phyloP scores from a whole-genome alignment of 2,797 vertebrate genomes.

The Chelonia mydas region DNA sequence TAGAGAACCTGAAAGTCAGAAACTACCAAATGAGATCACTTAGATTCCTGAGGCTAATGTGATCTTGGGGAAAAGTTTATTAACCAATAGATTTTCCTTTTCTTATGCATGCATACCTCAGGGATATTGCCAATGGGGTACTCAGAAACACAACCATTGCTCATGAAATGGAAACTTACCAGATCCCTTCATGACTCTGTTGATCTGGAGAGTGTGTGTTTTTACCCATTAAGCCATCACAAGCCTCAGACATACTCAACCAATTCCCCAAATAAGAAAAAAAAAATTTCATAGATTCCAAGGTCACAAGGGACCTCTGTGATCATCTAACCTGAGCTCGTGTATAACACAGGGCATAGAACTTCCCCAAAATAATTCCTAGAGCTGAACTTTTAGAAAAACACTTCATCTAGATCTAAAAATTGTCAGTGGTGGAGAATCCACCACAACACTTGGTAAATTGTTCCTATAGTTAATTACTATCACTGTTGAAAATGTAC shows the following conservation, averaged over 20 bases:
- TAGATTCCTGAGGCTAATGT: not conserved
- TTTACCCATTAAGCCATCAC: not conserved
- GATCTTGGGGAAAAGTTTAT: slow-evolving; percentile 29
- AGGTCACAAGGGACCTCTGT: not conserved
- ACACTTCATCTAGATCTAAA: not conserved
- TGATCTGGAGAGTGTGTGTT: accelerated
- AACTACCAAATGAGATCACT: slow-evolving; percentile 43
- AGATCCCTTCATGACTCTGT: not conserved
- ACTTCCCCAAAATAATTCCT: not conserved
- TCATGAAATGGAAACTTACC: not conserved
- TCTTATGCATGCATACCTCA: not conserved
- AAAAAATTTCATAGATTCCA: not conserved
- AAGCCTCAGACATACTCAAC: accelerated
- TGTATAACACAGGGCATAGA: not conserved
- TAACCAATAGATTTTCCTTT: not conserved
- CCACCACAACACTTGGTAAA: not conserved
- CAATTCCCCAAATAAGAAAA: not conserved
- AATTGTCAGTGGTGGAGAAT: no score
- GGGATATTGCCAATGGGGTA: not conserved
- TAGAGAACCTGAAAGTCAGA: slow-evolving; percentile 9
- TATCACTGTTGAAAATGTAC: not conserved
- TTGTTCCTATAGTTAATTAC: not conserved
- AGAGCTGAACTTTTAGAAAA: not conserved
- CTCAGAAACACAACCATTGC: slow-evolving; percentile 8
- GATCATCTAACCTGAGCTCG: not conserved